Percentiles rank a stretch among this genome's conserved stretches.
These are phyloP conservation scores for Andricus curvator DNA, from an alignment of 2,888 invertebrate genomes.

Conservation along the genomic window DNA sequence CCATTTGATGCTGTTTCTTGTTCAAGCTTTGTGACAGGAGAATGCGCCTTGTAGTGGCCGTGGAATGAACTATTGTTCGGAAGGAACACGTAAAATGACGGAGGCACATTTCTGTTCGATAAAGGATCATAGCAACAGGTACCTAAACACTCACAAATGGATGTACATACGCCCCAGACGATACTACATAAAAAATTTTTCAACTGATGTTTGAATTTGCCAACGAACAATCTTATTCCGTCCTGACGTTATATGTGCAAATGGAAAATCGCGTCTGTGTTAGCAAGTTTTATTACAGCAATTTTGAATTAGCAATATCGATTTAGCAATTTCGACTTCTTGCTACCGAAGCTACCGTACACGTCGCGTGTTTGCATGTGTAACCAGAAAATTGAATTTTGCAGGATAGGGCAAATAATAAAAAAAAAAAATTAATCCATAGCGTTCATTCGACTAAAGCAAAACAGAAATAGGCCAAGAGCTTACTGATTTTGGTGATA, in stretches of 20 bases:
- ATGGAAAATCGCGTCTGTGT: not conserved
- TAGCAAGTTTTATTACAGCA: not conserved
- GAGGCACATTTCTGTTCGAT: conserved; percentile 41
- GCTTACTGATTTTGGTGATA: conserved; percentile 33
- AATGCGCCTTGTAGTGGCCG: conserved; percentile 26
- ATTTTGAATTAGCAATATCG: not conserved
- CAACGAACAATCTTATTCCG: conserved; percentile 31
- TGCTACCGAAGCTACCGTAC: conserved; percentile 22
- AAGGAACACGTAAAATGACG: conserved; percentile 37
- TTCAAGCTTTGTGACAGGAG: conserved; percentile 25
- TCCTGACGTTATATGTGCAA: conserved; percentile 33
- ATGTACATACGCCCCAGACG: conserved; percentile 32
- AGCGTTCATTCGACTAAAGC: conserved; percentile 41
- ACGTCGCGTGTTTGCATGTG: not conserved
- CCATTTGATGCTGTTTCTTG: conserved; percentile 26
- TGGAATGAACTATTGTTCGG: conserved; percentile 33
- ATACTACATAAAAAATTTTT: not conserved
- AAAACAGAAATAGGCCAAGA: conserved; percentile 23
- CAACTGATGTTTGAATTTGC: conserved; percentile 14
- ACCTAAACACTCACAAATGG: conserved; percentile 55
- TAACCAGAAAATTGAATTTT: conserved; percentile 16
- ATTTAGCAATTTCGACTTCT: not conserved
- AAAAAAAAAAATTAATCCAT: conserved; percentile 18
- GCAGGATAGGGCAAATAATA: conserved; percentile 32
- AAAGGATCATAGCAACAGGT: conserved; percentile 46